phyloP scores from a whole-genome alignment of 2,113 vertebrate species.

The Labeo catla region DNA sequence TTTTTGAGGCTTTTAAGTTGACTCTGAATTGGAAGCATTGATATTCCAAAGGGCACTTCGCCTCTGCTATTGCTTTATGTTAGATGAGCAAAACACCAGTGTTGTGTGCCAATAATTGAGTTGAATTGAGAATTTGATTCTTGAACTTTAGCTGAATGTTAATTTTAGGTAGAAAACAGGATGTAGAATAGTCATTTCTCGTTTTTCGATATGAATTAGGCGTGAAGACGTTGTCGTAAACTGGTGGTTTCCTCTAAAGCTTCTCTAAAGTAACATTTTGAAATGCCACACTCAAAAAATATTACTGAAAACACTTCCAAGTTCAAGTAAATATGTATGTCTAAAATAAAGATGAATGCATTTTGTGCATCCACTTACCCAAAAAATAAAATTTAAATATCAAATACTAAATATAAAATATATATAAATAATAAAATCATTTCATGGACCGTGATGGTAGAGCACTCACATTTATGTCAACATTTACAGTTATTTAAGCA shows the following conservation, averaged over 20 bases:
- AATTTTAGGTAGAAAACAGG: neutral
- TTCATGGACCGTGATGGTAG: neutral
- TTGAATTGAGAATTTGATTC: neutral
- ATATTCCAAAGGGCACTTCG: neutral
- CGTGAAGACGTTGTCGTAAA: too few relatives aligned
- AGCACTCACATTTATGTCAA: neutral
- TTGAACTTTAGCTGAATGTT: neutral
- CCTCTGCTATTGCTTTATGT: neutral
- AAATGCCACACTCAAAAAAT: too few relatives aligned
- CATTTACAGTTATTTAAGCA: neutral
- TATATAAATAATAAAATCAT: neutral
- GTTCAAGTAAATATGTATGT: too few relatives aligned
- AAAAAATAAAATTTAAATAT: too few relatives aligned
- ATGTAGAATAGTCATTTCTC: neutral
- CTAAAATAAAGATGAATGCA: too few relatives aligned
- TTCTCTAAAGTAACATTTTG: too few relatives aligned
- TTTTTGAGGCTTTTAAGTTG: constrained; percentile 9
- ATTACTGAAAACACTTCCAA: too few relatives aligned
- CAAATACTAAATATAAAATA: neutral
- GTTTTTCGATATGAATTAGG: neutral
- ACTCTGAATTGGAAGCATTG: neutral
- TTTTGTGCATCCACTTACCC: too few relatives aligned
- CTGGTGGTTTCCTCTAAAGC: too few relatives aligned
- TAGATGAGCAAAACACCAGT: neutral
- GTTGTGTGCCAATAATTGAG: neutral